Conservation (phyloP, 2,113 vertebrate species). For the Daboia siamensis region DNA sequence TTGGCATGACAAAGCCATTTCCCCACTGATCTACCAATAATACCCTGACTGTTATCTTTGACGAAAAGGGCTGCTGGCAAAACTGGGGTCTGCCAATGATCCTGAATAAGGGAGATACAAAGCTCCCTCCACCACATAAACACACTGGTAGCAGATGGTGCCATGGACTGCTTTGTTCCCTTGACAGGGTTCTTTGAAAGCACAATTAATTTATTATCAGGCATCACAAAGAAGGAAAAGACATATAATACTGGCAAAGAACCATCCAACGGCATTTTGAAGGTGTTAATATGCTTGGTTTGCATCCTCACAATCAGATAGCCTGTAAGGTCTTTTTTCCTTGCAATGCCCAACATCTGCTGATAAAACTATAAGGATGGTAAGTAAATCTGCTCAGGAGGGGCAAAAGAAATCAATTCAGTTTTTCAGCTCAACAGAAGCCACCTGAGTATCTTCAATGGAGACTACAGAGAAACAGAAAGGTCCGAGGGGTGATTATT, state of each 20-base stretch:
- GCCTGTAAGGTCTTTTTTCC: not conserved
- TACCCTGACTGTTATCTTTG: fast-evolving
- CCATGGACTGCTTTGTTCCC: slow-evolving; percentile 47
- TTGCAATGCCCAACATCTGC: not conserved
- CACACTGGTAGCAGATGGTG: slow-evolving; percentile 51
- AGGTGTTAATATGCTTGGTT: not conserved
- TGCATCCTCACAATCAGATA: not conserved
- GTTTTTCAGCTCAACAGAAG: not conserved
- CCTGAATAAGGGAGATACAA: not conserved
- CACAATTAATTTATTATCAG: slow-evolving; percentile 27
- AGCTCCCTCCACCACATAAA: not conserved
- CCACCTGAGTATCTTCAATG: slow-evolving; percentile 14
- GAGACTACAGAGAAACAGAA: slow-evolving; percentile 8
- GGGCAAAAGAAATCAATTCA: slow-evolving; percentile 1
- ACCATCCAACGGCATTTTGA: fast-evolving
- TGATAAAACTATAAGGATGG: fast-evolving
- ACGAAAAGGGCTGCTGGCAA: fast-evolving
- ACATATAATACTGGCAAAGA: not conserved
- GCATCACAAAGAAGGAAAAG: slow-evolving; percentile 1
- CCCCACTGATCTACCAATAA: not conserved
- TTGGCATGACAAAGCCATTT: not conserved
- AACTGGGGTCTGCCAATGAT: not conserved
- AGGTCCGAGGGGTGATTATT: not conserved
- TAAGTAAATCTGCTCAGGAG: fast-evolving
- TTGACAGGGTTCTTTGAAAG: slow-evolving; percentile 14